Evolutionary conservation across 2,113 vertebrate species (phyloP), one percentile per base, ranked within the genome.

Genomic region (Charadrius vociferus): DNA sequence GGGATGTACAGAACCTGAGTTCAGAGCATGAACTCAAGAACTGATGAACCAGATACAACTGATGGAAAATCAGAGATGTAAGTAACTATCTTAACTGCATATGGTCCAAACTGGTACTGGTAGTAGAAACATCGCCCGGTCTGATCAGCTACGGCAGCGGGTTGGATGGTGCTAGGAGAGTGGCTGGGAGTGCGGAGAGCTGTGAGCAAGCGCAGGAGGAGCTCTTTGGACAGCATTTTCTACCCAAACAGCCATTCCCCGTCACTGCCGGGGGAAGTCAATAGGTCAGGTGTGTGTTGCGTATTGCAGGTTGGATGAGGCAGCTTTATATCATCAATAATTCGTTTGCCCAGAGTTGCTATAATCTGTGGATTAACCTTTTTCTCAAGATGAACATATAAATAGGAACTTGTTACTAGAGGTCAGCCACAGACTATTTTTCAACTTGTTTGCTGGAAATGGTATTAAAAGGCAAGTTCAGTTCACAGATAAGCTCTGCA

Each of bases 381-480:
- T 95, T 96, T 45, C 47, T 85, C 56, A 24, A 91, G 92, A 90
- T 81, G 61, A 81, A 59, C 16, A 1, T 95, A 78, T 26, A 90
- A 96, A 94, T 63, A 91, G 83, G 88, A 88, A 32, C 68, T 89
- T 91, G 83, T 88, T 93, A 26, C 59, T 59, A 49, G 50, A 68
- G 82, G 90, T 96, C 88, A 93, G 67, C 67, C 90, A 73, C 55
- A 56, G 88, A 93, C 70, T 86, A 90, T 79, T 97, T 97, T 94
- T 93, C 92, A 94, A 58, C 79, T 83, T 92, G 82, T 90, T 92
- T 88, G 86, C 85, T 95, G 86, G 94, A 93, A 95, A 55, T 63
- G 67, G 75, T 81, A 94, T 96, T 97, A 96, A 86, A 94, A 95
- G 95, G 90, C 92, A 80, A 96, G 47, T 52, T 90, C 55, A 86